phyloP scores from a whole-genome alignment of 2,113 vertebrate genomes.

The Laterallus jamaicensis region DNA sequence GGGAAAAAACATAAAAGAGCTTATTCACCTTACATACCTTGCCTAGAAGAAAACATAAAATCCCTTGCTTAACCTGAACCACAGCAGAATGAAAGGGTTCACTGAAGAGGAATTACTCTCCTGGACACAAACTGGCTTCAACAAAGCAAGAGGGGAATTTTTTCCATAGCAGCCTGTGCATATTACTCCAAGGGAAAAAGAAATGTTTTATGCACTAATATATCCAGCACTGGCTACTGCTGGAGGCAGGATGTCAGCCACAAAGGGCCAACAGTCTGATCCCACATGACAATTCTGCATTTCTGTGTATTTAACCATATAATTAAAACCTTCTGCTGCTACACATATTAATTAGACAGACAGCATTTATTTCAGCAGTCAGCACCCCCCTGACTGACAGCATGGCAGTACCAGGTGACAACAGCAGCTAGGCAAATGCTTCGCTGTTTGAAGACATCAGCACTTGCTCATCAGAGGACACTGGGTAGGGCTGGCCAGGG shows the following conservation, averaged over 20 bases:
- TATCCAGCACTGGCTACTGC: conserved; percentile 20
- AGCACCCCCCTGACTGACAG: neutral
- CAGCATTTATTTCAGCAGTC: conserved; percentile 3
- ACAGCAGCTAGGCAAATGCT: neutral
- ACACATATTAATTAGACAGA: conserved; percentile 22
- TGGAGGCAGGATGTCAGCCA: conserved; percentile 45
- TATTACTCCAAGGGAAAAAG: neutral
- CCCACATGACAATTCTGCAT: neutral
- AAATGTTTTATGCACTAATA: neutral
- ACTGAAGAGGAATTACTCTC: neutral
- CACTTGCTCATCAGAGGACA: neutral
- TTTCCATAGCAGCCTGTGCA: neutral
- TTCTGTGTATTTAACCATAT: conserved; percentile 57
- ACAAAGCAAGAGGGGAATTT: neutral
- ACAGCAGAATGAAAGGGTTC: neutral
- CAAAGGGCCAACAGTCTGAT: neutral
- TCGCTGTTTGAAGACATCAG: neutral
- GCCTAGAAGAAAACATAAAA: neutral
- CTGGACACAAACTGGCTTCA: neutral
- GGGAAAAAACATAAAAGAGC: neutral
- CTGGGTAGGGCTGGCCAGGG: neutral
- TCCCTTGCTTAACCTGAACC: neutral
- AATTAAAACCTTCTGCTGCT: conserved; percentile 54
- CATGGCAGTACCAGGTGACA: neutral
- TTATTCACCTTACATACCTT: neutral